Evolutionary conservation across 2,888 invertebrate genomes (phyloP).

Genomic region (Lasiommata megera): DNA sequence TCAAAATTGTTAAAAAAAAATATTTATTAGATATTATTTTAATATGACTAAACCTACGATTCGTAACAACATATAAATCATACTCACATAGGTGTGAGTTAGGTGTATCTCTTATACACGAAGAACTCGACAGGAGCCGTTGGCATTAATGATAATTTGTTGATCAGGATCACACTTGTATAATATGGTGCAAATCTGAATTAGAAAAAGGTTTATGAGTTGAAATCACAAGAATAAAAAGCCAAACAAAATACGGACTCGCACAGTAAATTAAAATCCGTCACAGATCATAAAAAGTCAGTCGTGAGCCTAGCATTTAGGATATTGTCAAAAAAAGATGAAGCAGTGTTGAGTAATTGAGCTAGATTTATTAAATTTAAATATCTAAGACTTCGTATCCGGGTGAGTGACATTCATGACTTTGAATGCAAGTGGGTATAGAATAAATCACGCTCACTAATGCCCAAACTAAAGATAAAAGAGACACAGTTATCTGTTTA

Average conservation of each 20-base stretch:
- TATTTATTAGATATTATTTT: too few species aligned
- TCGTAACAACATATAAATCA: too few species aligned
- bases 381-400: constrained; percentile 5
- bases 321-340: constrained; percentile 15
- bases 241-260: not conserved
- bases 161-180: too few species aligned
- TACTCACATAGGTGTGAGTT: too few species aligned
- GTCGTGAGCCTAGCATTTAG: constrained; percentile 69
- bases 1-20: too few species aligned
- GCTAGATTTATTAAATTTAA: not conserved
- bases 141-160: too few species aligned
- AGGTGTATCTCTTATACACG: too few species aligned
- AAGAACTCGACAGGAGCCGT: too few species aligned
- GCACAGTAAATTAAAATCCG: not conserved
- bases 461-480: constrained; percentile 2
- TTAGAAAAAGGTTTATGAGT: too few species aligned
- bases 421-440: not conserved
- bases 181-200: too few species aligned
- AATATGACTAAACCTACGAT: too few species aligned
- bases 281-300: constrained; percentile 42
- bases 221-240: too few species aligned
- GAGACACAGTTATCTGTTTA: not conserved
- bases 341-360: not conserved
- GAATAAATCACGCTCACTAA: not conserved
- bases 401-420: constrained; percentile 6